phyloP scores from a whole-genome alignment of 2,888 invertebrate genomes.

The Salpingus planirostris region DNA sequence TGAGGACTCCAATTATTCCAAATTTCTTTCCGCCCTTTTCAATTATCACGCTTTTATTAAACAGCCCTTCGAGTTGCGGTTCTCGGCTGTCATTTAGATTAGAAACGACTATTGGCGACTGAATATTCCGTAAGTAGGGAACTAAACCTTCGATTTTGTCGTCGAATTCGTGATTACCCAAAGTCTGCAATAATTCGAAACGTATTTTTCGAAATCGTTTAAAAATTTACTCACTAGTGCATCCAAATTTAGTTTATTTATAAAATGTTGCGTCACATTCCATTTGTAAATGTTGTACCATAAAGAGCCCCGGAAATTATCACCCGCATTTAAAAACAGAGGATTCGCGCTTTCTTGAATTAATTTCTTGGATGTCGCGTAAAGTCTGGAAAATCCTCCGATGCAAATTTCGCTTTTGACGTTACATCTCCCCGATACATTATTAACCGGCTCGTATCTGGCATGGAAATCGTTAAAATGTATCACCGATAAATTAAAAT shows the following conservation, averaged over 20 bases:
- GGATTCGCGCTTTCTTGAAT: slow-evolving; percentile 43
- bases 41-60: slow-evolving; percentile 56
- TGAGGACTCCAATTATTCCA: slow-evolving; percentile 71
- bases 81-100: slow-evolving; percentile 67
- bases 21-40: slow-evolving; percentile 55
- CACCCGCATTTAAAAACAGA: slow-evolving; percentile 71
- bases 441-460: slow-evolving; percentile 10
- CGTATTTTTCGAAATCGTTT: slow-evolving; percentile 4
- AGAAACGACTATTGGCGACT: slow-evolving; percentile 60
- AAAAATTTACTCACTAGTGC: slow-evolving; percentile 56
- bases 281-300: slow-evolving; percentile 71
- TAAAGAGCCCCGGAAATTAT: slow-evolving; percentile 78
- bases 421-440: no score
- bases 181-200: slow-evolving; percentile 47
- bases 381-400: slow-evolving; percentile 61
- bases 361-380: slow-evolving; percentile 46
- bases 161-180: slow-evolving; percentile 87
- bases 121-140: slow-evolving; percentile 56
- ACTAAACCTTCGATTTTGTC: slow-evolving; percentile 61
- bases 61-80: slow-evolving; percentile 53
- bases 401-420: slow-evolving; percentile 47
- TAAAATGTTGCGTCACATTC: slow-evolving; percentile 64
- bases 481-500: slow-evolving; percentile 16
- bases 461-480: slow-evolving; percentile 25
- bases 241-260: slow-evolving; percentile 67